A percentile compares a stretch with the other conserved stretches of the same genome.
These are phyloP conservation scores for Leucopsar rothschildi DNA, from an alignment of 2,113 vertebrate species.

Conservation along the genomic window DNA sequence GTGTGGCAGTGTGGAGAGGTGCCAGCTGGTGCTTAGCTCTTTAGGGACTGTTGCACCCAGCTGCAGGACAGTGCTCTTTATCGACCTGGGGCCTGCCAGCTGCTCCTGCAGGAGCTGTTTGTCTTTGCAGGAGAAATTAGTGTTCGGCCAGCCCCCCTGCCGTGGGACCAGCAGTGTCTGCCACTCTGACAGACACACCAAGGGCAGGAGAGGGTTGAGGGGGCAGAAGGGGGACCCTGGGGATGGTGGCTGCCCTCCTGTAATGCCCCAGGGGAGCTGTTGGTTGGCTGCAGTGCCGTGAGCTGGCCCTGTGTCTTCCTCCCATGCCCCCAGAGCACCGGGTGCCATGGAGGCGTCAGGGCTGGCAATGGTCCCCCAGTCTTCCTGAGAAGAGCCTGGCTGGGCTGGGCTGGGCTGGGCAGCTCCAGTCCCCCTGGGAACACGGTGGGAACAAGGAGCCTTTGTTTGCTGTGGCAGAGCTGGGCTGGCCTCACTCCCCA, in stretches of 20 bases:
- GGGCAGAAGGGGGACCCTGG: neutral
- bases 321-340: neutral
- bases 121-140: neutral
- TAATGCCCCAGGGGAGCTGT: neutral
- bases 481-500: rapidly evolving
- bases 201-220: neutral
- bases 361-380: neutral
- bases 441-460: neutral
- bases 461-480: neutral
- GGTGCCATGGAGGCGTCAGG: rapidly evolving
- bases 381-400: neutral
- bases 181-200: rapidly evolving
- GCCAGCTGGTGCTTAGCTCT: neutral
- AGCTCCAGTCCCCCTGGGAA: neutral
- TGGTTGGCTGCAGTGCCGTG: rapidly evolving
- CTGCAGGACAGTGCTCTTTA: neutral
- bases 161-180: rapidly evolving
- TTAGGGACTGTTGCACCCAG: neutral
- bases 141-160: neutral
- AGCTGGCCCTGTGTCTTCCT: neutral
- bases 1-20: neutral
- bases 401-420: neutral
- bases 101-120: neutral
- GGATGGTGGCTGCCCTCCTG: neutral
- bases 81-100: rapidly evolving